phyloP scores from a whole-genome alignment of 2,888 invertebrate genomes.

The Maniola hyperantus region DNA sequence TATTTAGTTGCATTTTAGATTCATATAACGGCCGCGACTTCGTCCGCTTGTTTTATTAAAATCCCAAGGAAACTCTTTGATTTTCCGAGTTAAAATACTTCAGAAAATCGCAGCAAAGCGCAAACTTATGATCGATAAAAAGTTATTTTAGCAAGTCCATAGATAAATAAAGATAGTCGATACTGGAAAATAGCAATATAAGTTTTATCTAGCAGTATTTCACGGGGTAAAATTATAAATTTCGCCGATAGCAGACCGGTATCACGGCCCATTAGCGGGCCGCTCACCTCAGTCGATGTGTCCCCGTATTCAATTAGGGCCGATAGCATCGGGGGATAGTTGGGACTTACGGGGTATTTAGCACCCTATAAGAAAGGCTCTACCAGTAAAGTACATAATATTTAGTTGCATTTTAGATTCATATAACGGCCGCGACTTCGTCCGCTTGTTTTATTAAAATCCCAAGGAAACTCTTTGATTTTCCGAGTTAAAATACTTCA shows the following conservation, averaged over 20 bases:
- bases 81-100: no score
- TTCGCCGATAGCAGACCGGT: constrained; percentile 27
- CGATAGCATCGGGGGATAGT: constrained; percentile 35
- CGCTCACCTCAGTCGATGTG: constrained; percentile 23
- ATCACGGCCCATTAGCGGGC: constrained; percentile 31
- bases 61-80: no score
- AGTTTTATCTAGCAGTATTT: constrained; percentile 4
- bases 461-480: no score
- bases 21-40: no score
- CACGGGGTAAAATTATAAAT: constrained; percentile 28
- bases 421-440: no score
- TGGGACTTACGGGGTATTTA: constrained; percentile 20
- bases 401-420: neutral
- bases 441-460: no score
- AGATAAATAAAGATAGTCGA: neutral
- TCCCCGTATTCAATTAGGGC: constrained; percentile 32
- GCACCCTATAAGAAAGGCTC: neutral
- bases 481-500: no score
- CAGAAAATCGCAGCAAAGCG: no score
- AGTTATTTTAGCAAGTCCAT: no score
- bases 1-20: neutral
- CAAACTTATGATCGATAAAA: no score
- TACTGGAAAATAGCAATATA: neutral
- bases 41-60: no score
- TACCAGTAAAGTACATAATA: neutral